Base-by-base conservation (phyloP, 2,888 invertebrate genomes). In the Hirtodrosophila histrioides region DNA sequence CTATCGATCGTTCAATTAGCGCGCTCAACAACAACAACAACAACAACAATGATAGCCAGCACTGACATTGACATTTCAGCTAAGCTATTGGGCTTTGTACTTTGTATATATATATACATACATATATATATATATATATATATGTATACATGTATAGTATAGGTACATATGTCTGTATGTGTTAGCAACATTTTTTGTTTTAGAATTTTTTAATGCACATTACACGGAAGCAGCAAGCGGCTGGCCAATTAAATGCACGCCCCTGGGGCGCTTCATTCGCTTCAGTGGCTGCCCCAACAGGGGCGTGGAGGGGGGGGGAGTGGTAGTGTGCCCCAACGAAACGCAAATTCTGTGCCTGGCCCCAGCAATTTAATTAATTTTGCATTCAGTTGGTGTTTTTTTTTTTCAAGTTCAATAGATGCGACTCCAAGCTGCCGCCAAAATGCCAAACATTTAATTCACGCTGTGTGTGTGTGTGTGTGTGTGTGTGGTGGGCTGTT, bases 1-100 rank as follows among this genome's bases (percentile, higher is more conserved):
- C 69, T 78, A 83, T 83, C 84, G 82, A 83, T 84, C 73, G 84
- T 75, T 84, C 79, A 82, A 84, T 83, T 84, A 82, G 84, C 83
- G 75, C 67, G 55, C 74, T 62, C 75, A 72, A 62, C 68, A 57
- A 63, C 55, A 46, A 55, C 44, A 53, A 54, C 55, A 49, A 44
- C 45, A 63, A 63, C 53, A 41, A 35, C 53, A 57, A 12, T 29
- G 31, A 40, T 46, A 60, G 51, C 56, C 58, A 62, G 53, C 66
- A 69, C 27, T 80, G 83, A 80, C 85, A 83, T 83, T 83, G 83
- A 85, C 83, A 83, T 85, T 85, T 82, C 62, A 78, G 82, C 77
- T 68, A 49, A 77, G 78, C 72, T 64, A 57, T 71, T 69, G 43
- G 60, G 68, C 64, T 65, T 75, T 62, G 27, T 27, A 27, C 27